Conservation (phyloP, 2,888 invertebrate species). For the Schizaphis graminum region DNA sequence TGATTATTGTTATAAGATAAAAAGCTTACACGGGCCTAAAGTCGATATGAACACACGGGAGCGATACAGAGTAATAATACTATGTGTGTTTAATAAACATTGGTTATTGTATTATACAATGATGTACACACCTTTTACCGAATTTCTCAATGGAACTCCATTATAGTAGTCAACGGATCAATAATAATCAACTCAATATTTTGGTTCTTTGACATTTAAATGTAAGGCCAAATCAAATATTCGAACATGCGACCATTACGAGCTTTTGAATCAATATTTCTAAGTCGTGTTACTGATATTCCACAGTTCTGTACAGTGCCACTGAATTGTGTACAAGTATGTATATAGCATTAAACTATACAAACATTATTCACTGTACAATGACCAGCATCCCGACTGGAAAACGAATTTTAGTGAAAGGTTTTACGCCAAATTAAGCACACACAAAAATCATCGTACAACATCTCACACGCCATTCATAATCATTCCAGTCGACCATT, state of each 20-base stretch:
- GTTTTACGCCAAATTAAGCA: constrained; percentile 32
- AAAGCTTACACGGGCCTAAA: neutral
- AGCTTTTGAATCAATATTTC: neutral
- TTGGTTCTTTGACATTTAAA: constrained; percentile 11
- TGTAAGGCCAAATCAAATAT: neutral
- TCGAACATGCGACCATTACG: neutral
- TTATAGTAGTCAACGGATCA: neutral
- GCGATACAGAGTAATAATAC: neutral
- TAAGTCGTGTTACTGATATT: neutral
- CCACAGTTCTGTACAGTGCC: neutral
- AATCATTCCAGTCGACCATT: neutral
- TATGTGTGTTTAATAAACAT: neutral
- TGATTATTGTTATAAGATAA: constrained; percentile 1
- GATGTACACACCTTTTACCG: neutral
- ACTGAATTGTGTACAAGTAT: neutral
- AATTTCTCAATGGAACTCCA: neutral
- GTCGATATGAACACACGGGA: neutral
- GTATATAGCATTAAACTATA: neutral
- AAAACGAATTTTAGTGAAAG: constrained; percentile 20
- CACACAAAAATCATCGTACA: neutral
- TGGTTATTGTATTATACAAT: neutral
- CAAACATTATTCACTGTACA: neutral
- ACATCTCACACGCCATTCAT: neutral
- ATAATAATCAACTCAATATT: neutral
- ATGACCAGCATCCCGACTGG: neutral